Base-by-base conservation (phyloP, 2,888 invertebrate genomes). In the Chrysolina americana region DNA sequence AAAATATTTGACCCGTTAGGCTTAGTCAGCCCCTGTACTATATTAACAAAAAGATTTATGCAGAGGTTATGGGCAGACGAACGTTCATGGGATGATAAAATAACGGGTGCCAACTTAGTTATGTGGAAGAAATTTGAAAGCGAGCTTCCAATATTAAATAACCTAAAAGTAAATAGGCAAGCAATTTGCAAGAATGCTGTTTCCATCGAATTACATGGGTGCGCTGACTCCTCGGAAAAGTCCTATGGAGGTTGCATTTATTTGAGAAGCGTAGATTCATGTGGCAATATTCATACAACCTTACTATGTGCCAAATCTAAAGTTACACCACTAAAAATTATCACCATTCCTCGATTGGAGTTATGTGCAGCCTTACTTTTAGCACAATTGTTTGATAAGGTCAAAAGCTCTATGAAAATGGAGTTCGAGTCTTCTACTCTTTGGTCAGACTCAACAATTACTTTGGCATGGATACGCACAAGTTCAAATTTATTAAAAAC, bases 31-130 rank as follows among this genome's bases (percentile, higher is more conserved):
- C 73, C 80, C n/a, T 62, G 70, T 44, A 73, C 56, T 1, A 64
- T 79, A 5, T n/a, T n/a, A 70, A 70, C 73, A 9, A 78, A 80
- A 75, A 44, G 74, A n/a, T 36, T 77, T 41, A 19, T 79, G 44
- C 79, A 79, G 74, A 6, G 36, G 19, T 48, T 79, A 17, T 80
- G 78, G 78, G 10, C 41, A 53, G 15, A 11, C 11, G 75, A 76
- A 21, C 9, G 76, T 19, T 63, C 41, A 9, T 78, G 79, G 79
- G 79, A 80, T 64, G 76, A 79, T 62, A 21, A 48, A 2, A 41
- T 79, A 11, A 77, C 76, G 3, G 19, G 1, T 9, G 62, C 68
- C 0, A 50, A 74, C 5, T 6, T 10, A 2, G n/a, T 17, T 5
- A 44, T 56, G 13, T 73, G 73, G 73, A n/a, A 6, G 15, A 47